These are phyloP conservation scores for Stylophora pistillata DNA, from an alignment of 64 coral and sea anemone species.

Conservation along the genomic window DNA sequence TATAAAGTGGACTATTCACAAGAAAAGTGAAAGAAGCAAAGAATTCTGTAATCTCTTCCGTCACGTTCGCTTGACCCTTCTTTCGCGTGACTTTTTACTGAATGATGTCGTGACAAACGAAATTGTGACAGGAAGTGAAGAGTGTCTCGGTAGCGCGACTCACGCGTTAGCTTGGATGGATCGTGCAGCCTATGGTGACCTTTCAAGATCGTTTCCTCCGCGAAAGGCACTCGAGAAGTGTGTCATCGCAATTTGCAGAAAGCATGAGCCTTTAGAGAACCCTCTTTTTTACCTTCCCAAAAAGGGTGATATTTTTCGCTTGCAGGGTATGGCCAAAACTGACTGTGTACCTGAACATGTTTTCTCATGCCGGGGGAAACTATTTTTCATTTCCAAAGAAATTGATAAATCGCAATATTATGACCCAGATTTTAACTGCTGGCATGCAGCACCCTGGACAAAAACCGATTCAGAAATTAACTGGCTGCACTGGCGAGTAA, in stretches of 20 bases:
- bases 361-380: not conserved
- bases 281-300: not conserved
- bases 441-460: not conserved
- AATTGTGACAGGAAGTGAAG: not conserved
- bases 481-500: too few species aligned
- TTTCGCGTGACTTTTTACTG: conserved; percentile 6
- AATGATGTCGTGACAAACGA: conserved; percentile 23
- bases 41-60: conserved; percentile 32
- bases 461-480: not conserved
- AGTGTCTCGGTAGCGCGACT: not conserved
- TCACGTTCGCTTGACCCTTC: conserved; percentile 19
- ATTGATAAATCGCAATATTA: not conserved
- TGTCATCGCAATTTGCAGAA: not conserved
- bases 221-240: not conserved
- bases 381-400: not conserved
- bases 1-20: conserved; percentile 14
- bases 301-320: not conserved
- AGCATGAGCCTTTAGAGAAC: not conserved
- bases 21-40: conserved; percentile 8
- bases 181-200: not conserved
- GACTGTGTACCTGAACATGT: not conserved
- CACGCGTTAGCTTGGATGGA: not conserved
- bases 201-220: not conserved
- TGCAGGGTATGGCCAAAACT: too few species aligned
- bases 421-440: not conserved